Conservation (phyloP, 2,797 vertebrate genomes). For the Anomalospiza imberbis region DNA sequence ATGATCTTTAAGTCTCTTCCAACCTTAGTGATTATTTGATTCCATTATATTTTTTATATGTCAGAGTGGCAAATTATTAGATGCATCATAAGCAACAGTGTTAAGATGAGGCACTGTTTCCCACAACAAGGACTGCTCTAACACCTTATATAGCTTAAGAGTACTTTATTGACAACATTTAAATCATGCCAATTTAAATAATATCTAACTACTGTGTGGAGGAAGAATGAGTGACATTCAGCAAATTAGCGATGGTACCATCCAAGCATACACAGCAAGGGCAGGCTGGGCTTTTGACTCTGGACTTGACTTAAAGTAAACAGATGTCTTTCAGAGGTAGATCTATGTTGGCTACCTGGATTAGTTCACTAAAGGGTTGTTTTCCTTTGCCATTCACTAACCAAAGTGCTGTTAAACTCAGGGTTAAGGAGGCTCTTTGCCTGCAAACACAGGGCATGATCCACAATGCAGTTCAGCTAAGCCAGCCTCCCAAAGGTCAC, state of each 20-base stretch:
- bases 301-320: not conserved
- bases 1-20: not conserved
- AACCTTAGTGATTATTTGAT: not conserved
- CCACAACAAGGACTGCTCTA: not conserved
- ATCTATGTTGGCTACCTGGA: not conserved
- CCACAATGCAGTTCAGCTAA: not conserved
- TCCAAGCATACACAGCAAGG: not conserved
- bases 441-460: not conserved
- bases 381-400: conserved; percentile 11
- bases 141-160: not conserved
- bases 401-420: not conserved
- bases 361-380: not conserved
- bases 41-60: not conserved
- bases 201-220: not conserved
- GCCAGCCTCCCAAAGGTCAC: not conserved
- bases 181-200: not conserved
- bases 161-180: not conserved
- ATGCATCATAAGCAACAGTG: not conserved
- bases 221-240: not conserved
- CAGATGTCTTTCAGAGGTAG: not conserved
- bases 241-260: not conserved
- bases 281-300: not conserved
- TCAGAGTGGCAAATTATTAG: not conserved
- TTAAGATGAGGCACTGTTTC: not conserved
- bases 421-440: not conserved